Evolutionary conservation across 1,140 invertebrate genomes (phyloP), one percentile per base, ranked within the genome.

Genomic region (Drosophila suzukii): DNA sequence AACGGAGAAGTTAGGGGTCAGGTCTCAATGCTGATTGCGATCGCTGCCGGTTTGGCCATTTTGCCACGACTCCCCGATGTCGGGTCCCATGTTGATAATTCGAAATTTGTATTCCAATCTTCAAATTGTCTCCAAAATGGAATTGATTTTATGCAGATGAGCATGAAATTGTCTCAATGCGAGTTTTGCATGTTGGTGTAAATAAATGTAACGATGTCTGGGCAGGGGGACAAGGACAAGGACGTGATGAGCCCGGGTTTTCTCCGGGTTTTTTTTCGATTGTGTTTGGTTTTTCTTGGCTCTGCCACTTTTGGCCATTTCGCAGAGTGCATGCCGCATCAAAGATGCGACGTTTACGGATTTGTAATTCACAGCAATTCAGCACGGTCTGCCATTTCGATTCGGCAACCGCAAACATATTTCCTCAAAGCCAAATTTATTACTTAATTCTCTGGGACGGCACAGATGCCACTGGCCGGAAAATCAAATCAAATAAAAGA

Each of bases 71-170:
- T 57, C 41, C 60, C 51, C 32, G 47, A 55, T 11, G 67, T 57
- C 20, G 67, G 75, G 77, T 90, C 88, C 86, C 81, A 83, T 72
- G 76, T 86, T 86, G 88, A 89, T 91, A 91, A 91, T 91, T 89
- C 75, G 81, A 91, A 92, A 91, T 91, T 92, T 92, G 88, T 91
- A 91, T 92, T 91, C 88, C 91, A 92, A 92, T 92, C 90, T 92
- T 91, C 90, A 92, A 92, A 92, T 91, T 91, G 91, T 92, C 91
- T 91, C 78, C 84, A 91, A 92, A 91, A 92, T 91, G 91, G 90
- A 92, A 92, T 92, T 92, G 91, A 92, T 92, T 92, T 92, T 92
- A 92, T 92, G 91, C 91, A 92, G 91, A 92, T 92, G 90, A 92
- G 91, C 91, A 91, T 91, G 91, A 91, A 91, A 91, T 91, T 92